These are phyloP conservation scores for Zenarchopterus dispar DNA, from an alignment of 2,797 vertebrate species.

Conservation along the genomic window DNA sequence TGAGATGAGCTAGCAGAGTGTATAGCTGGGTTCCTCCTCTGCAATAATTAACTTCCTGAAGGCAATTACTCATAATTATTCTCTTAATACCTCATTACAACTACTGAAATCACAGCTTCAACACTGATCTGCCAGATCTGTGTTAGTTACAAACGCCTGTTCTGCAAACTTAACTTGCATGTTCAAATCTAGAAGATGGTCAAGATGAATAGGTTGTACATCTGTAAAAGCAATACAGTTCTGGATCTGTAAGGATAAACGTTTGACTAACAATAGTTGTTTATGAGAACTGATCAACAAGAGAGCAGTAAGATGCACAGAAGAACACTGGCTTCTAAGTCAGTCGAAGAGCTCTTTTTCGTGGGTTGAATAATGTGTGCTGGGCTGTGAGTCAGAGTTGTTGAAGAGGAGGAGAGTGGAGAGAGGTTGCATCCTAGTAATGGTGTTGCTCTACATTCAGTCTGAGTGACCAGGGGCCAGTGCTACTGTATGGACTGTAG, in stretches of 20 bases:
- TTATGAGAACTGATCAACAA: slow-evolving; percentile 25
- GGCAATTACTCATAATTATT: slow-evolving; percentile 54
- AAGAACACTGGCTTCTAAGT: slow-evolving; percentile 34
- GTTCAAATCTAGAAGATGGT: not conserved
- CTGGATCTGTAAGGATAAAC: slow-evolving; percentile 7
- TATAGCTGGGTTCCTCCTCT: slow-evolving; percentile 68
- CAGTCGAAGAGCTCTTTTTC: slow-evolving; percentile 49
- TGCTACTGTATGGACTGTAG: slow-evolving; percentile 57
- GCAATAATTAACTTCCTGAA: slow-evolving; percentile 59
- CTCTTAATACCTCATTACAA: slow-evolving; percentile 45
- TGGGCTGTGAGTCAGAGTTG: slow-evolving; percentile 74
- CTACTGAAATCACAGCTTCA: slow-evolving; percentile 7
- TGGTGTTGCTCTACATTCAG: slow-evolving; percentile 71
- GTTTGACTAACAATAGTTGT: not conserved
- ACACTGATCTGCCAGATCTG: slow-evolving; percentile 1
- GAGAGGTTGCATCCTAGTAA: slow-evolving; percentile 75
- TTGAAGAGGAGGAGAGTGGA: slow-evolving; percentile 76
- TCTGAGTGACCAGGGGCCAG: slow-evolving; percentile 60
- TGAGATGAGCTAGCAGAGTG: slow-evolving; percentile 62
- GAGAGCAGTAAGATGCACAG: slow-evolving; percentile 25
- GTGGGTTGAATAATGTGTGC: slow-evolving; percentile 67
- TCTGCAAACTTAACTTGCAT: not conserved
- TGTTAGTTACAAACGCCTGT: not conserved
- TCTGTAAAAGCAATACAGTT: not conserved
- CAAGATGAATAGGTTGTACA: not conserved